Percentiles rank a stretch among this genome's conserved stretches.
Conservation (phyloP, 2,113 vertebrate genomes). For the Oreocharis arfaki region DNA sequence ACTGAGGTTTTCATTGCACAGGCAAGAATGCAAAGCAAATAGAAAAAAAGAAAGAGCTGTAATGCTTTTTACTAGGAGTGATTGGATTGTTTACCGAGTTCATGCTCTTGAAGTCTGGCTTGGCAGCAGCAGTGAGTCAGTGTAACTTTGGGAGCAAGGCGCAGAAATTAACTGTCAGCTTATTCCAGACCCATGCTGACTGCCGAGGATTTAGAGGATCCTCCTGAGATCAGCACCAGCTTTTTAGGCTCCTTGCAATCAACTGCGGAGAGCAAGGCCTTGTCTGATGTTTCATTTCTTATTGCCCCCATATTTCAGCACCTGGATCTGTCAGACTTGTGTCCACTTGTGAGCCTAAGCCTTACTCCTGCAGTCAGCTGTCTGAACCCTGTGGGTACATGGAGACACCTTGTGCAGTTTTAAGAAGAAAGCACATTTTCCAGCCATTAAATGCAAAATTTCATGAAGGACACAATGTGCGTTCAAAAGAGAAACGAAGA, state of each 20-base stretch:
- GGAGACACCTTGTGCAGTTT: background rate
- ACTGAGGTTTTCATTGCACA: background rate
- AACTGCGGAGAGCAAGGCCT: background rate
- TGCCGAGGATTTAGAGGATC: background rate
- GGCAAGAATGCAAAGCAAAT: background rate
- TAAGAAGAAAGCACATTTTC: background rate
- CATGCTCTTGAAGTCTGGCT: background rate
- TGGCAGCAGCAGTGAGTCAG: background rate
- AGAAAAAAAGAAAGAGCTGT: background rate
- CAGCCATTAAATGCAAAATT: background rate
- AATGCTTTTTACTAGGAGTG: background rate
- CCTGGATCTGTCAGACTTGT: background rate
- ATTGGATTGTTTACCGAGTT: constrained; percentile 2
- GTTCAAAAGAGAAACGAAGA: background rate
- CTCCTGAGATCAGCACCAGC: background rate
- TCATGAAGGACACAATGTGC: background rate
- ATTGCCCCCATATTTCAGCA: background rate
- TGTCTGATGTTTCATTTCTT: background rate
- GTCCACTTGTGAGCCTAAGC: background rate
- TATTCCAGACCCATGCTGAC: background rate
- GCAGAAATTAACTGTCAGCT: background rate
- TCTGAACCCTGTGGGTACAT: background rate
- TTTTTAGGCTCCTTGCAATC: background rate
- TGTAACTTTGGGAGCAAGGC: accelerated
- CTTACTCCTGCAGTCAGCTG: background rate